Conservation (phyloP, 2,888 invertebrate genomes). For the Stenurella melanura region DNA sequence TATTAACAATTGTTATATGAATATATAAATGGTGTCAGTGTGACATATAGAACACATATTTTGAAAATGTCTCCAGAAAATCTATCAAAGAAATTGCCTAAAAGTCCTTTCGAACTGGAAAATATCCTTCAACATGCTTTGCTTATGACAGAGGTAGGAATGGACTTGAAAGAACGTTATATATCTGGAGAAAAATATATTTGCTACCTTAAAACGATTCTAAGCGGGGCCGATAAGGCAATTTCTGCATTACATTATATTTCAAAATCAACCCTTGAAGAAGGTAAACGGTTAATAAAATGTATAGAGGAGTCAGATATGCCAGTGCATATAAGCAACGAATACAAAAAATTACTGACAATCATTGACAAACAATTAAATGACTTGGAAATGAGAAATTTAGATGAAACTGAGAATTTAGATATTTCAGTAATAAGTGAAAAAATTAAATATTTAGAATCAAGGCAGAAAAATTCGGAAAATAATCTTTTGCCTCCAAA, state of each 20-base stretch:
- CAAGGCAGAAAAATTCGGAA: slow-evolving; percentile 54
- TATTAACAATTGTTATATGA: neutral
- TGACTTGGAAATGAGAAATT: slow-evolving; percentile 65
- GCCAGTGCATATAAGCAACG: slow-evolving; percentile 61
- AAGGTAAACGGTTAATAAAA: slow-evolving; percentile 58
- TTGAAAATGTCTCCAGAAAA: slow-evolving; percentile 39
- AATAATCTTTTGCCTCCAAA: slow-evolving; percentile 59
- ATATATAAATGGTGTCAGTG: slow-evolving; percentile 7
- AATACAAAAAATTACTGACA: slow-evolving; percentile 68
- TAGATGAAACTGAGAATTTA: slow-evolving; percentile 55
- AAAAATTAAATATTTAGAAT: slow-evolving; percentile 63
- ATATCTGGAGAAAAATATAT: slow-evolving; percentile 71
- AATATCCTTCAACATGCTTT: slow-evolving; percentile 69
- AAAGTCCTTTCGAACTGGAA: slow-evolving; percentile 51
- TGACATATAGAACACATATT: slow-evolving; percentile 14
- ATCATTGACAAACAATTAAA: slow-evolving; percentile 69
- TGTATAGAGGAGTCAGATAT: slow-evolving; percentile 40
- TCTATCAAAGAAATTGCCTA: neutral
- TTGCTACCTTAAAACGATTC: slow-evolving; percentile 68
- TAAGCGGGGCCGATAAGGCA: slow-evolving; percentile 68
- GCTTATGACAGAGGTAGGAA: slow-evolving; percentile 71
- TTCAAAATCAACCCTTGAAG: slow-evolving; percentile 66
- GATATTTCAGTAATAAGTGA: slow-evolving; percentile 66
- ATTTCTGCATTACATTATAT: slow-evolving; percentile 68
- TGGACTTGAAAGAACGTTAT: slow-evolving; percentile 71